Percentiles rank a stretch among this genome's conserved stretches.
Evolutionary conservation across 1,140 invertebrate species (phyloP).

Genomic region (Marisa cornuarietis): DNA sequence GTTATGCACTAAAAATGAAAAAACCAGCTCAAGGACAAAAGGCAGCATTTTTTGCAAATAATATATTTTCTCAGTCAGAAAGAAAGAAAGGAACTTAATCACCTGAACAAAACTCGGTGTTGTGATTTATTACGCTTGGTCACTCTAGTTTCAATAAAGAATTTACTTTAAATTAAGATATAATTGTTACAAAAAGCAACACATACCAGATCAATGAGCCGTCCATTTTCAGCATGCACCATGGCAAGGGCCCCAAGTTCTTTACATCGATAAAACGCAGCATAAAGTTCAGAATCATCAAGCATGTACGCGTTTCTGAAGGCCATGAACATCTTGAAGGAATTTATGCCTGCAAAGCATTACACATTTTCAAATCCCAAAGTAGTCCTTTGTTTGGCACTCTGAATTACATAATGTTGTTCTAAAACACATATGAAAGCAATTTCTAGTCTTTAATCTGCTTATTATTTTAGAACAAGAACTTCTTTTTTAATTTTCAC

Average conservation of each 20-base stretch:
- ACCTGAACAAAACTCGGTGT: no score
- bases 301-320: conserved; percentile 92
- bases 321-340: conserved; percentile 99
- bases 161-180: no score
- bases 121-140: no score
- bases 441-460: no score
- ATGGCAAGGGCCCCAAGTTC: conserved; percentile 80
- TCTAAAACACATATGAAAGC: no score
- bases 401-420: no score
- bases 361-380: no score
- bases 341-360: conserved; percentile 81
- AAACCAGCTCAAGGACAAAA: not conserved
- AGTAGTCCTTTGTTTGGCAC: no score
- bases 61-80: not conserved
- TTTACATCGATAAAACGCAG: conserved; percentile 82
- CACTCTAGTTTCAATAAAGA: no score
- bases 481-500: no score
- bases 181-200: not conserved
- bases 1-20: not conserved
- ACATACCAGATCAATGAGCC: conserved; percentile 82
- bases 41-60: not conserved
- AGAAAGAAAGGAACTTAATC: not conserved
- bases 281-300: conserved; percentile 86
- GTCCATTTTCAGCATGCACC: conserved; percentile 98
- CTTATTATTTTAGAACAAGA: no score